A percentile compares a stretch with the other conserved stretches of the same genome.
These are phyloP conservation scores for Brachyhypopomus gauderio DNA, from an alignment of 2,113 vertebrate species.

Conservation along the genomic window DNA sequence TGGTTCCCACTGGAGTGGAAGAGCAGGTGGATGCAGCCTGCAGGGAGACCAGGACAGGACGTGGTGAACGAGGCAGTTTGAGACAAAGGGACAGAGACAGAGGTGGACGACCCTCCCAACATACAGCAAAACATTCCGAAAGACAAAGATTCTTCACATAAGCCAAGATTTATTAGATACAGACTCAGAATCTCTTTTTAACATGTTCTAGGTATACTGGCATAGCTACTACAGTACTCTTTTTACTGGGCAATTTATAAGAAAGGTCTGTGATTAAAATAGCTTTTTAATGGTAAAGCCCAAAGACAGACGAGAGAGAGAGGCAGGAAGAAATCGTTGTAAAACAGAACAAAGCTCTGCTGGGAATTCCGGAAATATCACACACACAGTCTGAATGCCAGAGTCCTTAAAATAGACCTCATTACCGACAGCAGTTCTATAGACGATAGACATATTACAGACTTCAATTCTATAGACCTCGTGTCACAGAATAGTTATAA, in stretches of 20 bases:
- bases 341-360: conserved; percentile 11
- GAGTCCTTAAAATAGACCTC: background rate
- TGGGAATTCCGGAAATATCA: background rate
- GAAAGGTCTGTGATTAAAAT: background rate
- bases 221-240: too few species aligned
- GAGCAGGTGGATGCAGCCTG: conserved; percentile 91
- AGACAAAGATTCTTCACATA: too few species aligned
- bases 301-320: background rate
- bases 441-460: background rate
- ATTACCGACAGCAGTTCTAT: background rate
- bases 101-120: background rate
- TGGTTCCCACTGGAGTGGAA: conserved; percentile 90
- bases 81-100: background rate
- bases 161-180: too few species aligned
- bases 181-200: too few species aligned
- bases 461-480: too few species aligned
- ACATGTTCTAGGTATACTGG: too few species aligned
- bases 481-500: too few species aligned
- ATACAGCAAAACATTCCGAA: too few species aligned
- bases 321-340: background rate
- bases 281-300: too few species aligned
- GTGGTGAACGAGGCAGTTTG: background rate
- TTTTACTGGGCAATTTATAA: too few species aligned
- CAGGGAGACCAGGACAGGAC: conserved; percentile 10
- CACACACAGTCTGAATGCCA: background rate